Percentiles rank a stretch among this genome's conserved stretches.
Conservation (phyloP, 2,797 vertebrate species). For the Anguilla megastoma region DNA sequence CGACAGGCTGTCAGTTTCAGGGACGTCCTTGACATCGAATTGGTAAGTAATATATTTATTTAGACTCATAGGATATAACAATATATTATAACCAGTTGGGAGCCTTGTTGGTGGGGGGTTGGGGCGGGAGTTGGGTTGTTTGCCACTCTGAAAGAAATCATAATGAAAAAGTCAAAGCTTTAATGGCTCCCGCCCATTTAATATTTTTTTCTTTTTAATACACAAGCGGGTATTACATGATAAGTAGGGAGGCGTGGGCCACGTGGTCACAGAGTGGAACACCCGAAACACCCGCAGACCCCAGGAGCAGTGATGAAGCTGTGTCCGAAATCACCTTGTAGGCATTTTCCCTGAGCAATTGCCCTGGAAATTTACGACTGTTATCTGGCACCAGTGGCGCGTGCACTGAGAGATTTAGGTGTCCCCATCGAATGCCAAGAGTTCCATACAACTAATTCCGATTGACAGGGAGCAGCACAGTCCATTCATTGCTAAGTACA, state of each 20-base stretch:
- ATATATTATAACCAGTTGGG: background rate
- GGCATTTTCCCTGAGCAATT: background rate
- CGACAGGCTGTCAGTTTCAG: constrained; percentile 61
- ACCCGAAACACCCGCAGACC: background rate
- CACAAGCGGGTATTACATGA: background rate
- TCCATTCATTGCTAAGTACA: background rate
- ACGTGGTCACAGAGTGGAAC: background rate
- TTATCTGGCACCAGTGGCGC: too few relatives aligned
- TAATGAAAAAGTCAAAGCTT: background rate
- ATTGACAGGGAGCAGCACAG: background rate
- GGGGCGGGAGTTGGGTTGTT: too few relatives aligned
- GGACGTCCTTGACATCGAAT: constrained; percentile 69
- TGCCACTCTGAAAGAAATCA: background rate
- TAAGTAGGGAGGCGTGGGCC: background rate
- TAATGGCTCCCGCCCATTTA: background rate
- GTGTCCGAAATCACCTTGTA: background rate
- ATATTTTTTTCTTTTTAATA: background rate
- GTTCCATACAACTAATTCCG: background rate
- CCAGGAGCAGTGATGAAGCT: background rate
- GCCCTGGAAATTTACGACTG: too few relatives aligned
- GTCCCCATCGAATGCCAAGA: background rate
- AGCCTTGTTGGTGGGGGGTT: background rate
- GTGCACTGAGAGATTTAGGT: too few relatives aligned
- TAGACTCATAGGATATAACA: background rate
- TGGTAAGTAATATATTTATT: constrained; percentile 67